Evolutionary conservation across 2,888 invertebrate species (phyloP), one percentile per base, ranked within the genome.

Genomic region (Tiliacea citrago): DNA sequence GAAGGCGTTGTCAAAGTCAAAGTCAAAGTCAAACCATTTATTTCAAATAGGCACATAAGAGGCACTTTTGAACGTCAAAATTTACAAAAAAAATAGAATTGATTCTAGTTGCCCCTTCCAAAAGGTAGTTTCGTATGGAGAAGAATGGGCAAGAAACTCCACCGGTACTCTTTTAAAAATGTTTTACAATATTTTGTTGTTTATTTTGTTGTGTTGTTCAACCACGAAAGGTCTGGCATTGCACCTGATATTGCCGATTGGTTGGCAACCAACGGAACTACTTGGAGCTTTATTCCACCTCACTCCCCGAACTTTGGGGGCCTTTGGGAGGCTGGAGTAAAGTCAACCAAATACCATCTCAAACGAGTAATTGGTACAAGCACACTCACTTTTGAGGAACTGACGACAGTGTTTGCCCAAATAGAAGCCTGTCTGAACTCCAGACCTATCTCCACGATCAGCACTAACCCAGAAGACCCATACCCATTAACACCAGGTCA

Each of bases 401-500:
- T 73, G 68, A 39, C 65, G 0, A 78, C 75, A 35, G 18, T 73
- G 0, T 29, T 81, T 1, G 24, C 51, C 18, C 67, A 78, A 49
- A 66, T 81, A 6, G 81, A 81, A 57, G 75, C 71, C 0, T 78
- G 75, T 39, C 47, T 81, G 3, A 79, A 82, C 24, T 82, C 79
- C 0, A 55, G 79, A 2, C 77, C 82, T 13, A 49, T 75, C 1
- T 5, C 16, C 7, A 3, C n/a, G 42, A 10, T 77, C 49, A 45
- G 42, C 16, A 16, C 35, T 35, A 66, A 78, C 6, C 53, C 66
- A n/a, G 53, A 53, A n/a, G 74, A 81, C 16, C 66, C 39, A 21
- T 10, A 63, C 5, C 80, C 84, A 9, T 66, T 88, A 3, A 89
- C 88, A 12, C 88, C 88, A 7, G 88, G 86, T 16, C 85, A 89